phyloP scores from a whole-genome alignment of 2,797 vertebrate genomes.

The Neosilurus hyrtlii region DNA sequence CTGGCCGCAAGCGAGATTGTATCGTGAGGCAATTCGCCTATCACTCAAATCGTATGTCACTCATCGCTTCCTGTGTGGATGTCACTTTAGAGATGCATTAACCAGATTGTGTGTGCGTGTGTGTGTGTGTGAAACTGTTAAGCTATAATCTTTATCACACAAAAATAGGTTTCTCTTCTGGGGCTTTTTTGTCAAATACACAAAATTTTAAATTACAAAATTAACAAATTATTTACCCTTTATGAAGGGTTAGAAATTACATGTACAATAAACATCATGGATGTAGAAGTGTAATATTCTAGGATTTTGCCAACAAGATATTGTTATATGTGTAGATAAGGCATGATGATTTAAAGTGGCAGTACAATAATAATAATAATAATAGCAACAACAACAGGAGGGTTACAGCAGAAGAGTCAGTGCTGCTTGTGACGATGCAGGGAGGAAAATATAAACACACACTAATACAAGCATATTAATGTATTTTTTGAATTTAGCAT shows the following conservation, averaged over 20 bases:
- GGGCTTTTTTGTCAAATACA: constrained; percentile 54
- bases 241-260: constrained; percentile 47
- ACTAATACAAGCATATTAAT: constrained; percentile 12
- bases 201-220: constrained; percentile 33
- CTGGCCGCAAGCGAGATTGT: no score
- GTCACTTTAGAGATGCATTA: not conserved
- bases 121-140: constrained; percentile 57
- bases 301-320: not conserved
- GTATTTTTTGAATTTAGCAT: constrained; percentile 19
- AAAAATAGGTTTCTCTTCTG: constrained; percentile 74
- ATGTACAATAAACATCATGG: constrained; percentile 22
- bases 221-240: constrained; percentile 53
- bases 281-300: constrained; percentile 13
- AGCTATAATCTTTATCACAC: constrained; percentile 78
- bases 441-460: not conserved
- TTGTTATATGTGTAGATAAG: not conserved
- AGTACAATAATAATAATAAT: constrained; percentile 28
- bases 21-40: no score
- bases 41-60: no score
- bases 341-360: not conserved
- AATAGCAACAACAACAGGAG: not conserved
- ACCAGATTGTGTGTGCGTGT: not conserved
- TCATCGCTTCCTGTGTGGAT: no score
- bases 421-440: not conserved
- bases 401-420: constrained; percentile 4